phyloP scores from a whole-genome alignment of 2,113 vertebrate species.

The Gnathonemus echidnorhynchus region DNA sequence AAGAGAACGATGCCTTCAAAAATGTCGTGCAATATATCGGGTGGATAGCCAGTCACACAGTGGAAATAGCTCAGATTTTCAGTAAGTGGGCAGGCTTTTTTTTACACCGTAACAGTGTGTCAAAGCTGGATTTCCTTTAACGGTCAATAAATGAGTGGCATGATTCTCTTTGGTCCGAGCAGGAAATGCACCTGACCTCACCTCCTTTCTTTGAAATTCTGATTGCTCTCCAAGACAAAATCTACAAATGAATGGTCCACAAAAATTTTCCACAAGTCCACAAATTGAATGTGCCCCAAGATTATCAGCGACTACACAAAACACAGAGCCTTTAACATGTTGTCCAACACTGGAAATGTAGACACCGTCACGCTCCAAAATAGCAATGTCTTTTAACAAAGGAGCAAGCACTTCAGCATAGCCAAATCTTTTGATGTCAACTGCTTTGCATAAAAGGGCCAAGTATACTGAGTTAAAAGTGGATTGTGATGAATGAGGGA shows the following conservation, averaged over 20 bases:
- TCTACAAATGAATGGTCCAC: background rate
- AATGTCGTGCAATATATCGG: too few relatives aligned
- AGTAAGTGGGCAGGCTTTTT: too few relatives aligned
- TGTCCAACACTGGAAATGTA: background rate
- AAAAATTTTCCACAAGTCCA: too few relatives aligned
- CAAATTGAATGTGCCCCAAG: background rate
- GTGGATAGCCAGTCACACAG: too few relatives aligned
- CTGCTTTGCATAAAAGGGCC: background rate
- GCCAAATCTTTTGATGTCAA: background rate
- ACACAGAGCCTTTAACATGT: background rate
- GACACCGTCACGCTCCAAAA: background rate
- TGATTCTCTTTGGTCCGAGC: too few relatives aligned
- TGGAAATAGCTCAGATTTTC: too few relatives aligned
- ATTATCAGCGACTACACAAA: background rate
- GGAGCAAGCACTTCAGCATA: background rate
- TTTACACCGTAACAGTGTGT: too few relatives aligned
- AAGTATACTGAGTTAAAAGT: background rate
- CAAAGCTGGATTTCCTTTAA: too few relatives aligned
- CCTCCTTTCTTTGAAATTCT: background rate
- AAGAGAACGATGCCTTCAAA: too few relatives aligned
- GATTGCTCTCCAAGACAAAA: background rate
- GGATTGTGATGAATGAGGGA: background rate
- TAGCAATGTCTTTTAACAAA: background rate
- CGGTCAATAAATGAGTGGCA: too few relatives aligned
- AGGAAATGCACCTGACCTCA: background rate